Evolutionary conservation across 2,113 vertebrate genomes (phyloP).

Genomic region (Nycticebus coucang): DNA sequence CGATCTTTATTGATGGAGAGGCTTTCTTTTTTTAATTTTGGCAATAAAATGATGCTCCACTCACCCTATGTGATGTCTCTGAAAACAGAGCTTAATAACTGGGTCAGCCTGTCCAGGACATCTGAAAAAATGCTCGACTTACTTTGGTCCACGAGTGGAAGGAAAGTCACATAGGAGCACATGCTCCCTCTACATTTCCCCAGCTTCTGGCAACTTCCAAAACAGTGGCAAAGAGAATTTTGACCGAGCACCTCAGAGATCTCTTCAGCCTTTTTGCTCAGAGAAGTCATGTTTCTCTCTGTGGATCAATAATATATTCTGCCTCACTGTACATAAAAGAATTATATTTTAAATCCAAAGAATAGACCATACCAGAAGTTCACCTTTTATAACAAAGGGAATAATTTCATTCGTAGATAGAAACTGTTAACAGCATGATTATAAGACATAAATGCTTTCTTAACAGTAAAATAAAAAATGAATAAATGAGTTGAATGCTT

Average conservation of each 20-base stretch:
- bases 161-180: slow-evolving; percentile 10
- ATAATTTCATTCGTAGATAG: neutral
- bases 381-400: slow-evolving; percentile 6
- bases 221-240: slow-evolving; percentile 52
- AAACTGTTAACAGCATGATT: neutral
- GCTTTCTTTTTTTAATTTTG: neutral
- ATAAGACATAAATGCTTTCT: neutral
- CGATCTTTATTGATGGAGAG: neutral
- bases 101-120: slow-evolving; percentile 63
- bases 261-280: neutral
- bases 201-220: slow-evolving; percentile 19
- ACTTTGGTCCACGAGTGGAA: slow-evolving; percentile 60
- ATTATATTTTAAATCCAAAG: slow-evolving; percentile 38
- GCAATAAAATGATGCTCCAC: neutral
- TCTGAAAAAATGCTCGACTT: slow-evolving; percentile 63
- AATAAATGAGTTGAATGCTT: neutral
- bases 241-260: slow-evolving; percentile 37
- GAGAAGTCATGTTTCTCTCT: neutral
- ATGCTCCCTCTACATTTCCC: slow-evolving; percentile 61
- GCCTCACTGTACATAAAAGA: neutral
- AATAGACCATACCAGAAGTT: neutral
- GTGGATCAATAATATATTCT: neutral
- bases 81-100: slow-evolving; percentile 43
- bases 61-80: slow-evolving; percentile 14
- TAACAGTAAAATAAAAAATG: neutral